Evolutionary conservation across 2,888 invertebrate species (phyloP), one percentile per base, ranked within the genome.

Genomic region (Lordiphosa fenestrarum): DNA sequence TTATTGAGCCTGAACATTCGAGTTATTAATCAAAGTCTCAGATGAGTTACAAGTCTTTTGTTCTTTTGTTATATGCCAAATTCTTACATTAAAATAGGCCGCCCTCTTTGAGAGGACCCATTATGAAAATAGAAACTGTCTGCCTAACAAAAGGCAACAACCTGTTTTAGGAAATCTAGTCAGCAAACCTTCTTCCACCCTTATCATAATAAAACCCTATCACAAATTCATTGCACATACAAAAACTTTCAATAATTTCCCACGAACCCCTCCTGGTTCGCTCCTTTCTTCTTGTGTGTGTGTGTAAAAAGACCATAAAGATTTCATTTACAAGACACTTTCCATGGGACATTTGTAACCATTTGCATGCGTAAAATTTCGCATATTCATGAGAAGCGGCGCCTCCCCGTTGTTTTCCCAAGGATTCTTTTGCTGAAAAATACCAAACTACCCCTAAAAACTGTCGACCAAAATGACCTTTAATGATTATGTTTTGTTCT

Each of bases 401-500:
- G 52, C 25, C 35, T 12, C 21, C 48, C 47, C 36, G 36, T 35
- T 47, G 56, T 40, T 50, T 57, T 44, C 47, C 47, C 40, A 48
- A 33, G 51, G 35, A 46, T 30, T 30, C 10, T 30, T 30, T 9
- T 6, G 7, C 7, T 25, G 25, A 1, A 25, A 25, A 25, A 7
- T 7, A 25, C 25, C n/a, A 59, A 66, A 66, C 66, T 54, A 75
- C 75, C 75, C 75, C 50, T 68, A 33, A 44, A 44, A 57, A 56
- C 25, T 48, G 49, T 53, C 58, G 37, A 65, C 58, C 58, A 53
- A 57, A 75, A 76, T 76, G 68, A 80, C 73, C 73, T 66, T 68
- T 71, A 76, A 73, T 76, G 71, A 66, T 69, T 56, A 66, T 66
- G 53, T 54, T 70, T 46, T 51, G 50, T 63, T 53, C 38, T 70